Percentiles rank a stretch among this genome's conserved stretches.
phyloP scores from a whole-genome alignment of 2,888 invertebrate genomes.

The Microplitis deprimator region DNA sequence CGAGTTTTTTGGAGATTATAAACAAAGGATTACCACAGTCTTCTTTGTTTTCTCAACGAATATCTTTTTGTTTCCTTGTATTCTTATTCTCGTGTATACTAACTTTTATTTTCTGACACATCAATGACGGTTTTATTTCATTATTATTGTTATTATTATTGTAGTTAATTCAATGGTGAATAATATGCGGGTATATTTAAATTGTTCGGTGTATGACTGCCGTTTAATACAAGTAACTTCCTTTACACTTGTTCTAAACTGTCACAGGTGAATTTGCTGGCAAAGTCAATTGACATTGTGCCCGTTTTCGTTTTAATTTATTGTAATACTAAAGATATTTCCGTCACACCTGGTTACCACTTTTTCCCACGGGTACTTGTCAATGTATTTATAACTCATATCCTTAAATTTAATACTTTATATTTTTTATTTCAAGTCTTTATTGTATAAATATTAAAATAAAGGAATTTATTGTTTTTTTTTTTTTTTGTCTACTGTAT shows the following conservation, averaged over 20 bases:
- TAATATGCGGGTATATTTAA: background rate
- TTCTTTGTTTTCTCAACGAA: conserved; percentile 22
- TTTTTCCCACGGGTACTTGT: conserved; percentile 36
- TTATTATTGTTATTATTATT: background rate
- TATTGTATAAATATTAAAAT: background rate
- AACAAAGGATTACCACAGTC: conserved; percentile 22
- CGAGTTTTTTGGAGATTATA: conserved; percentile 35
- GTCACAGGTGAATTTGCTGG: conserved; percentile 6
- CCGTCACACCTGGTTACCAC: conserved; percentile 58
- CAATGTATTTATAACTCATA: conserved; percentile 47
- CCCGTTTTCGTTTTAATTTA: conserved; percentile 28
- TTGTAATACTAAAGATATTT: conserved; percentile 44
- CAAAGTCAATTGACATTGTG: background rate
- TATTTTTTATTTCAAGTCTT: background rate
- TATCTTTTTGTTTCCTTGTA: conserved; percentile 5
- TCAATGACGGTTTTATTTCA: conserved; percentile 27
- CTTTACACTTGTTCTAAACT: background rate
- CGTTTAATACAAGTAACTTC: background rate
- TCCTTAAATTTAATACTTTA: conserved; percentile 48
- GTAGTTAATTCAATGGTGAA: background rate
- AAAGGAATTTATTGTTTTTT: background rate
- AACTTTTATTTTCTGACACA: background rate
- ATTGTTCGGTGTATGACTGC: background rate
- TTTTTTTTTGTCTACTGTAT: background rate
- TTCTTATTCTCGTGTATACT: background rate